Conservation (phyloP, 1,140 invertebrate genomes). For the Whitmania pigra region DNA sequence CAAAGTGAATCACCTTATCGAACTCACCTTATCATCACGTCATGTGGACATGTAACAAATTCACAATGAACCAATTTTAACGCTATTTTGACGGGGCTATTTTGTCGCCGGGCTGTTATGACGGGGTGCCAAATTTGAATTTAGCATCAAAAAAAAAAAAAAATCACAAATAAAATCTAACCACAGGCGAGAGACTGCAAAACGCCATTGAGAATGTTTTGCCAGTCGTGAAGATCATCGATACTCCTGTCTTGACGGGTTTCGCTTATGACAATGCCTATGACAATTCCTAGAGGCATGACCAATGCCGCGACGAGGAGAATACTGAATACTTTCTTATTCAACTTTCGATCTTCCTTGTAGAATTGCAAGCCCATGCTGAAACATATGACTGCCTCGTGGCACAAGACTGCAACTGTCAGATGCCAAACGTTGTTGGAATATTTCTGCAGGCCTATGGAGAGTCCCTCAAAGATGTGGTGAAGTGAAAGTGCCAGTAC, state of each 20-base stretch:
- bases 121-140: too few species aligned
- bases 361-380: slow-evolving; percentile 24
- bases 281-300: slow-evolving; percentile 21
- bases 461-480: slow-evolving; percentile 17
- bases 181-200: slow-evolving; percentile 18
- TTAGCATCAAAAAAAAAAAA: background rate
- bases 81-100: too few species aligned
- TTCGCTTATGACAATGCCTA: slow-evolving; percentile 22
- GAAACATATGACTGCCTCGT: slow-evolving; percentile 17
- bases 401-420: slow-evolving; percentile 12
- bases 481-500: slow-evolving; percentile 15
- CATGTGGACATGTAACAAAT: too few species aligned
- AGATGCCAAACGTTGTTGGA: slow-evolving; percentile 14
- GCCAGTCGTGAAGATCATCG: background rate
- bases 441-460: slow-evolving; percentile 7
- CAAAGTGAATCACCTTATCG: too few species aligned
- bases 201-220: slow-evolving; percentile 32
- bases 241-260: background rate
- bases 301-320: slow-evolving; percentile 11
- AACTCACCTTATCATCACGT: too few species aligned
- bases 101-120: too few species aligned
- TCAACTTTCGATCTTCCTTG: slow-evolving; percentile 2
- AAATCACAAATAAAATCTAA: background rate
- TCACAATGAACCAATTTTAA: too few species aligned
- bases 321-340: slow-evolving; percentile 9